phyloP scores from a whole-genome alignment of 2,888 invertebrate genomes.

The Orthosia cruda region DNA sequence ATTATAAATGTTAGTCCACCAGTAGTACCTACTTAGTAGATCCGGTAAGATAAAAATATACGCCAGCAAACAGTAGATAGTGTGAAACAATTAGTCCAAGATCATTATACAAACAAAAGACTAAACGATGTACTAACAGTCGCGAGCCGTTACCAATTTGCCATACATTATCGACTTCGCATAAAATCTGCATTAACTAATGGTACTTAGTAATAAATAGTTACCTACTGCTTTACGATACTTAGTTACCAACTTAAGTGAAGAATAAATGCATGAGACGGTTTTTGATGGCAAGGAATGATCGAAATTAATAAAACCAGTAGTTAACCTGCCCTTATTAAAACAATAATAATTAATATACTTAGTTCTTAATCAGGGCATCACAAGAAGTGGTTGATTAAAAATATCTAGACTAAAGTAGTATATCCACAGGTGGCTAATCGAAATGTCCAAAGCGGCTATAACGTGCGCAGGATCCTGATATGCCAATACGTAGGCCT shows the following conservation, averaged over 20 bases:
- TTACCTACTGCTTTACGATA: background rate
- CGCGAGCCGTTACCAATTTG: background rate
- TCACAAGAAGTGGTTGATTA: background rate
- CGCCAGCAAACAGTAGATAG: background rate
- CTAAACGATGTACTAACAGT: constrained; percentile 8
- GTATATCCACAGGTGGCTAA: background rate
- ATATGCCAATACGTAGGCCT: background rate
- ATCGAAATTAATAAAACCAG: background rate
- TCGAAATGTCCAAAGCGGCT: background rate
- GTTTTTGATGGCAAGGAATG: background rate
- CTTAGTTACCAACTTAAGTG: background rate
- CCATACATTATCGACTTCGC: constrained; percentile 9
- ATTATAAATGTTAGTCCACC: background rate
- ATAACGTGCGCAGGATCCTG: background rate
- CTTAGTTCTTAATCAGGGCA: background rate
- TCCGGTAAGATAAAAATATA: constrained; percentile 34
- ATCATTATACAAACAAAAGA: constrained; percentile 4
- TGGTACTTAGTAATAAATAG: background rate
- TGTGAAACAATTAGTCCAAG: background rate
- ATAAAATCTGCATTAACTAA: constrained; percentile 31
- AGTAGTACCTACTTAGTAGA: background rate
- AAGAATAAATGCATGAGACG: background rate
- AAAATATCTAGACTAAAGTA: background rate
- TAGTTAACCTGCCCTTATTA: background rate
- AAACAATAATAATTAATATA: background rate